Evolutionary conservation across 2,797 vertebrate species (phyloP), one percentile per base, ranked within the genome.

Genomic region (Phalloptychus januarius): DNA sequence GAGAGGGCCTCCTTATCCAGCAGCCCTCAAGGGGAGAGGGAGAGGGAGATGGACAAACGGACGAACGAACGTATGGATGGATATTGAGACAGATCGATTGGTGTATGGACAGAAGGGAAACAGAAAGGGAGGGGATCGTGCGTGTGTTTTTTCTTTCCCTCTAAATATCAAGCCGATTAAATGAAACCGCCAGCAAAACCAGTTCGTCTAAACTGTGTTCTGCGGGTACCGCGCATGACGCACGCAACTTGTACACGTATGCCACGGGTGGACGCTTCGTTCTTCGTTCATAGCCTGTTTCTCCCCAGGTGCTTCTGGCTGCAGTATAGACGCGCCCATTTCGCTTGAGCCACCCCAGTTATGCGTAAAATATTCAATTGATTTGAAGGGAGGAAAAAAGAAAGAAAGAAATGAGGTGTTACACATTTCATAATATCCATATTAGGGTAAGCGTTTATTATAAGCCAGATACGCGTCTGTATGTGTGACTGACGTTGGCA

Each of bases 201-300:
- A 65, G 65, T 69, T 69, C n/a, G 20, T n/a, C 20, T 42, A 69
- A 69, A 69, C 65, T 52, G 46, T 52, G 86, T 88, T 88, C 56
- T 83, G 88, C 89, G 89, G 91, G 90, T 82, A 91, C 91, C 88
- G 93, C 93, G 83, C 93, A 91, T 95, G 93, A 96, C 92, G 95
- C 93, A 94, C 93, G 83, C 89, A 92, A 88, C 88, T 92, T 93
- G 80, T 82, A 90, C 87, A 87, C 88, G 79, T 63, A 76, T 85
- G 80, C 79, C 80, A 85, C 78, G 81, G 83, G 82, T 50, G n/a
- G 75, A 89, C 70, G 86, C 78, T 52, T 56, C 76, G 80, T 76
- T 74, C 83, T 48, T 67, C 77, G 78, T 75, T 69, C 76, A 58
- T 28, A 48, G 82, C 77, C 61, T 74, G 77, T 71, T 87, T 82